Conservation (phyloP, 2,113 vertebrate species). For the Madoqua kirkii region DNA sequence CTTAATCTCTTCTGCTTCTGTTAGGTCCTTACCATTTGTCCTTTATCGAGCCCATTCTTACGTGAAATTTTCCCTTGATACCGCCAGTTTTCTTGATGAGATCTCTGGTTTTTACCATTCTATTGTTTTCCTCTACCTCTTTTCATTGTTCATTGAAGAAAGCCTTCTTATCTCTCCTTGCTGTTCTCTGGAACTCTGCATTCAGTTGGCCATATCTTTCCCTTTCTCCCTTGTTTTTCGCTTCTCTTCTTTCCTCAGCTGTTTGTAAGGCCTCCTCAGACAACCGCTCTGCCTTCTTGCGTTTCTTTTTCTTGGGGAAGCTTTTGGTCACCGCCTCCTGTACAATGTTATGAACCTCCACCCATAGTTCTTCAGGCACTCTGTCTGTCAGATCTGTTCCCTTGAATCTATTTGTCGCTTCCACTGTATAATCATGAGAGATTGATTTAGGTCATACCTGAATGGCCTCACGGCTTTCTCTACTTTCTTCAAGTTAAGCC, state of each 20-base stretch:
- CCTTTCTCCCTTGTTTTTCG: background rate
- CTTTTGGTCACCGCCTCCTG: background rate
- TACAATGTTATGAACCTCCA: rapidly evolving
- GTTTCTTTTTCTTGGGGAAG: background rate
- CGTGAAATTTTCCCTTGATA: background rate
- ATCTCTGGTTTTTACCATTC: background rate
- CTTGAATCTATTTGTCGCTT: background rate
- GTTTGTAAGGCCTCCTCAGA: background rate
- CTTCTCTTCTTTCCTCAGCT: background rate
- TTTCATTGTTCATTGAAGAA: background rate
- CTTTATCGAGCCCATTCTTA: background rate
- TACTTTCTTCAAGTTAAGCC: background rate
- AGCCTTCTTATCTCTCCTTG: background rate
- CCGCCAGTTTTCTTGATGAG: background rate
- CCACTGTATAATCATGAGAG: background rate
- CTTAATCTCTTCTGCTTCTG: background rate
- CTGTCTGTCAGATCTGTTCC: background rate
- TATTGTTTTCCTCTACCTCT: background rate
- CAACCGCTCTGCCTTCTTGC: background rate
- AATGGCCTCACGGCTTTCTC: background rate
- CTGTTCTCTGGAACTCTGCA: background rate
- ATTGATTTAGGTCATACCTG: background rate
- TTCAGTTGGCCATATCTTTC: background rate
- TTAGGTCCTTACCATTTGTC: background rate
- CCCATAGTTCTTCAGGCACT: background rate